A percentile compares a stretch with the other conserved stretches of the same genome.
Evolutionary conservation across 2,888 invertebrate genomes (phyloP).

Genomic region (Pollenia labialis): DNA sequence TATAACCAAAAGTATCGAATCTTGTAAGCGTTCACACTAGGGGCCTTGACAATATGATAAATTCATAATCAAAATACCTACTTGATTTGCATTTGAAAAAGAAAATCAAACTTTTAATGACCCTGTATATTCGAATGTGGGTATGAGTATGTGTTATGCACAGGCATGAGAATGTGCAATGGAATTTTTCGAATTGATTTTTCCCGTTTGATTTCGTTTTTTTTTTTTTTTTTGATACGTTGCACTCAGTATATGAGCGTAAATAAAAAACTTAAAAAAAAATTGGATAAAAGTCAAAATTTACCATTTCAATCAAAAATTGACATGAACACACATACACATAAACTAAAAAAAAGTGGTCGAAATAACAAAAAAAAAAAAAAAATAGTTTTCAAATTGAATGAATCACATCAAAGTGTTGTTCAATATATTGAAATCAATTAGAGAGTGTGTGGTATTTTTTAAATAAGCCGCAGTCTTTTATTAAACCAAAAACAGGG

Average conservation of each 20-base stretch:
- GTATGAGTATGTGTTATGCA: constrained; percentile 3
- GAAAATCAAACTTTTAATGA: too few relatives aligned
- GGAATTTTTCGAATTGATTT: constrained; percentile 69
- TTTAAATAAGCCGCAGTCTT: constrained; percentile 71
- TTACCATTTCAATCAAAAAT: constrained; percentile 72
- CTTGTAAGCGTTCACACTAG: too few relatives aligned
- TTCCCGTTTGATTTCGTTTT: constrained; percentile 42
- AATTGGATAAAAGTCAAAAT: constrained; percentile 70
- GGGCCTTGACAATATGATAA: too few relatives aligned
- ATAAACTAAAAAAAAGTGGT: not conserved
- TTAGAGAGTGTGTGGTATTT: constrained; percentile 73
- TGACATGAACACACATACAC: constrained; percentile 62
- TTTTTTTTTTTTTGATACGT: not conserved
- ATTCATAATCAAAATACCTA: too few relatives aligned
- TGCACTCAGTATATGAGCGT: not conserved
- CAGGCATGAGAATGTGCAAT: constrained; percentile 41
- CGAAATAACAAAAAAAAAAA: constrained; percentile 7
- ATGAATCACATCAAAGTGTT: constrained; percentile 72
- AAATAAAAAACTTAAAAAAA: not conserved
- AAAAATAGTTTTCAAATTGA: constrained; percentile 51
- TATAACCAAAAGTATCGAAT: too few relatives aligned
- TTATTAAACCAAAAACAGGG: constrained; percentile 55
- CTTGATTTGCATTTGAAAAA: too few relatives aligned
- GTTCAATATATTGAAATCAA: constrained; percentile 73
- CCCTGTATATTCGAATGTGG: not conserved